Evolutionary conservation across 2,113 vertebrate species (phyloP), one percentile per base, ranked within the genome.

Genomic region (Ammospiza nelsoni): DNA sequence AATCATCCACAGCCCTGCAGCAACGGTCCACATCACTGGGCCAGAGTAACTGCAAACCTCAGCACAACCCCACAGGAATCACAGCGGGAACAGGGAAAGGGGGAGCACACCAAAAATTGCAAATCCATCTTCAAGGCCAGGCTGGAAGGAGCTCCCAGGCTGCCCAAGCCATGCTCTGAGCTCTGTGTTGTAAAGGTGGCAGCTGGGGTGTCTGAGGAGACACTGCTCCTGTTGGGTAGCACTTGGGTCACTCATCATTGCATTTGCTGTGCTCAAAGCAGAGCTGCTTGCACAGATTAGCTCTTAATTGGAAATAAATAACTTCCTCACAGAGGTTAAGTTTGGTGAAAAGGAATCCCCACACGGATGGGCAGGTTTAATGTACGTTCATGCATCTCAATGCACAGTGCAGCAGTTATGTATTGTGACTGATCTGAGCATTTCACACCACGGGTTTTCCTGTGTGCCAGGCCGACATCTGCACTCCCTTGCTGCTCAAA

Each of bases 21-120:
- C 66, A 61, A 17, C 0, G 2, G 18, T 5, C 11, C 41, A 13
- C 21, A 31, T 5, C 1, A 0, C 5, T 29, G 39, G 41, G 12
- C 12, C 33, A 67, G 33, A 87, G 14, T 0, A 41, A 43, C 63
- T 71, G 68, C 68, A 71, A 52, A 25, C 29, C 15, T 59, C 74
- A 69, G 39, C 68, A 72, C 25, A 68, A 43, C 27, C 25, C 25
- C 76, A 19, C 52, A 37, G 65, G 9, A 52, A 14, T 15, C 27
- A 25, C 3, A 1, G 1, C 0, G 8, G 13, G 2, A 15, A 12
- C 0, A 23, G 15, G 44, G 11, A 67, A 61, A 67, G 17, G 23
- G 43, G 24, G 6, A 75, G 28, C 43, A 7, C 11, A 16, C 52
- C 29, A 41, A 7, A 59, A 58, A 44, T 3, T 3, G 3, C 20